Percentiles rank a stretch among this genome's conserved stretches.
Conservation (phyloP, 2,797 vertebrate species). For the Syncerus caffer region DNA sequence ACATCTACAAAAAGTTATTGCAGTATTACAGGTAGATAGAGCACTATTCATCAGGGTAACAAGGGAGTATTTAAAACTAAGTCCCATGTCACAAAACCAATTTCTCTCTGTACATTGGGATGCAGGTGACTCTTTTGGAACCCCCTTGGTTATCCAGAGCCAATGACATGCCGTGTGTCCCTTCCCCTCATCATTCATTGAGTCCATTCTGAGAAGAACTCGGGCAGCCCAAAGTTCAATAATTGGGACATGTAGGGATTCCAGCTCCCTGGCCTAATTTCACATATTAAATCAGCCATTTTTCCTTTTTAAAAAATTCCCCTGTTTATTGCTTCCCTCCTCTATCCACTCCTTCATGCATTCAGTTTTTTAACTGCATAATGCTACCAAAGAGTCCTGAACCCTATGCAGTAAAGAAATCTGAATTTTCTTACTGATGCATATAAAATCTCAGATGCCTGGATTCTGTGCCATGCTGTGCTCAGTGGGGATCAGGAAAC, state of each 20-base stretch:
- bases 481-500: slow-evolving; percentile 92
- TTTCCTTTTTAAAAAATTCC: slow-evolving; percentile 39
- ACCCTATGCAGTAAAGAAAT: slow-evolving; percentile 79
- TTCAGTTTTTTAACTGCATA: slow-evolving; percentile 62
- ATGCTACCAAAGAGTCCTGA: slow-evolving; percentile 78
- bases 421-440: slow-evolving; percentile 85
- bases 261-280: slow-evolving; percentile 60
- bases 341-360: neutral
- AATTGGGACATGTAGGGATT: slow-evolving; percentile 59
- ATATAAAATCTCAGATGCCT: slow-evolving; percentile 88
- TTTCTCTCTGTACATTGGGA: neutral
- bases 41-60: neutral
- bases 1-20: neutral
- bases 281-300: slow-evolving; percentile 61
- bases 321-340: neutral
- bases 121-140: neutral
- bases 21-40: neutral
- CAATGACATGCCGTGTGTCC: neutral
- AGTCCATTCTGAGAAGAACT: neutral
- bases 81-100: neutral
- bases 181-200: neutral
- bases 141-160: neutral
- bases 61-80: neutral
- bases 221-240: slow-evolving; percentile 41
- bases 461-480: slow-evolving; percentile 88